These are phyloP conservation scores for Lycophotia porphyrea DNA, from an alignment of 2,888 invertebrate species.

Conservation along the genomic window DNA sequence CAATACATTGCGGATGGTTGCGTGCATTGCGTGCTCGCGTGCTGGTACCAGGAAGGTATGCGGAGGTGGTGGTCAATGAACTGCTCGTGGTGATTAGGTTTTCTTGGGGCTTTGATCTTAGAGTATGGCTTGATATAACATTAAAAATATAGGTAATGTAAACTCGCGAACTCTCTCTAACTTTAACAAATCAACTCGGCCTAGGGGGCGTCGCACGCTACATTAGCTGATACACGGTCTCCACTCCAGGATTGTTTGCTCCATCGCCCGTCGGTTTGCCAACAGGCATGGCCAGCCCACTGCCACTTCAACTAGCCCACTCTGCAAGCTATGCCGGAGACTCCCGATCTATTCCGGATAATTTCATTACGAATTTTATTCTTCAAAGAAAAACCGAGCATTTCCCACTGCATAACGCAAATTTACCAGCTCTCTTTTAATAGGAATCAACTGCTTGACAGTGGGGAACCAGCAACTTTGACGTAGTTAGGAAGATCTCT, in stretches of 20 bases:
- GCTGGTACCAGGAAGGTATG: slow-evolving; percentile 40
- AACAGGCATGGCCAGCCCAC: neutral
- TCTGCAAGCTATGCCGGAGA: neutral
- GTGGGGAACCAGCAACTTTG: neutral
- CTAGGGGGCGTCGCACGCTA: neutral
- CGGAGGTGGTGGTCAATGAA: slow-evolving; percentile 38
- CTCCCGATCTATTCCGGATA: neutral
- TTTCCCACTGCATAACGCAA: neutral
- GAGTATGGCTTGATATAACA: neutral
- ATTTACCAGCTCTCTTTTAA: neutral
- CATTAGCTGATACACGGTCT: neutral
- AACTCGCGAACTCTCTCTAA: no score
- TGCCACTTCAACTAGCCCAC: neutral
- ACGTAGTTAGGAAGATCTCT: neutral
- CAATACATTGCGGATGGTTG: neutral
- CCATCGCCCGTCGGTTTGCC: neutral
- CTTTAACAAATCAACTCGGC: no score
- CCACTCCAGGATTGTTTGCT: neutral
- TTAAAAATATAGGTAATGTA: neutral
- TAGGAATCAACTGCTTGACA: neutral
- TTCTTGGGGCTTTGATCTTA: neutral
- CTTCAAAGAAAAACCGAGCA: neutral
- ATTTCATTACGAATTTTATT: neutral
- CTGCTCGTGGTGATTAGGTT: slow-evolving; percentile 1
- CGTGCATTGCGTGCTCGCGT: slow-evolving; percentile 51